Evolutionary conservation across 35 echinoderm and acorn worm species (phyloP), one percentile per base, ranked within the genome.

Genomic region (Heliocidaris tuberculata): DNA sequence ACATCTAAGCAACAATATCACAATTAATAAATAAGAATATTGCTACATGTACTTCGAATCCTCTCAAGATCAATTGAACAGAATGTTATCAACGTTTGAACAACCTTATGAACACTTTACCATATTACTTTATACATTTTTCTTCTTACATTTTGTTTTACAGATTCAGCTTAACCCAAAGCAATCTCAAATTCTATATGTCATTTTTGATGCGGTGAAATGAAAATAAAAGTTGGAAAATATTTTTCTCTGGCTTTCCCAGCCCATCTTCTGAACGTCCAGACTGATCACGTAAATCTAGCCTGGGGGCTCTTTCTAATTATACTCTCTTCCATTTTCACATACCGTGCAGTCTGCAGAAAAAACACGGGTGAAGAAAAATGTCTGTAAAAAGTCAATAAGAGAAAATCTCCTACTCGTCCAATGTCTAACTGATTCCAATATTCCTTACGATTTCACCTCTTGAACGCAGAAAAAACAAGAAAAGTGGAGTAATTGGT

Each of bases 211-310:
- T 30, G 47, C 24, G 31, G 31, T 48, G 31, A 89, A 89, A 89
- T 89, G 87, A 89, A 89, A 89, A 89, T 42, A 89, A 42, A 89
- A 89, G 87, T 89, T 32, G 87, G 87, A 89, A 89, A 89, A 89
- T 89, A 89, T 89, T 89, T 78, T 89, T 47, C 87, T 89, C 35
- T 89, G 87, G 87, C 87, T 89, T 89, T 48, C 24, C 47, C 87
- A 6, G 2, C 21, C 65, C 21, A 27, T 24, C 27, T 78, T 78
- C 7, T 78, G 65, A 78, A 78, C 65, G 65, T 78, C 65, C 21
- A 78, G 65, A 78, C 65, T 42, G 87, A 89, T 89, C 87, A 48
- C 31, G 32, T 27, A 89, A 89, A 89, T 47, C 87, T 47, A 4
- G 87, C 87, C 87, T 30, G 15, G 87, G 15, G 87, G 87, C 31